Conservation (phyloP, 2,113 vertebrate species). For the Prochilodus magdalenae region DNA sequence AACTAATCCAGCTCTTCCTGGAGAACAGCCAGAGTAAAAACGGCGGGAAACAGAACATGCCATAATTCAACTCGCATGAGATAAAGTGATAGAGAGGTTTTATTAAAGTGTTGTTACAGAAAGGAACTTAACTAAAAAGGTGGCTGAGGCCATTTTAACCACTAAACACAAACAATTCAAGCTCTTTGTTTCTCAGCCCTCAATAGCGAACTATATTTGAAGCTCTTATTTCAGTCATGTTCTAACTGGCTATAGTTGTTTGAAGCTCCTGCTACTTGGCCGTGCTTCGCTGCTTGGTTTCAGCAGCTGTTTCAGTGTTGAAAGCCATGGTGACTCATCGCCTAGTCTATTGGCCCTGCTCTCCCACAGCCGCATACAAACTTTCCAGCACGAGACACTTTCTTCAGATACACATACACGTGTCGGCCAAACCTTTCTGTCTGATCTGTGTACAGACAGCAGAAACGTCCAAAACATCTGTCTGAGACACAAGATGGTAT, state of each 20-base stretch:
- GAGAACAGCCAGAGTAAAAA: not conserved
- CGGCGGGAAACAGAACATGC: not conserved
- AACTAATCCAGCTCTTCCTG: not conserved
- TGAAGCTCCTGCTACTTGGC: constrained; percentile 1
- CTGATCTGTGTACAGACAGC: not conserved
- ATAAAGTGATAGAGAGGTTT: not conserved
- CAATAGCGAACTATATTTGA: not conserved
- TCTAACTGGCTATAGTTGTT: not conserved
- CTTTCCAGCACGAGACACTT: constrained; percentile 21
- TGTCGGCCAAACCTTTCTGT: not conserved
- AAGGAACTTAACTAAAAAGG: not conserved
- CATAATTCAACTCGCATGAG: not conserved
- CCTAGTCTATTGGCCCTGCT: constrained; percentile 2
- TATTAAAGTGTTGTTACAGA: not conserved
- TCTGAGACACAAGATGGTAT: not conserved
- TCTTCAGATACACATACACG: not conserved
- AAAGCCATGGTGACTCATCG: constrained; percentile 19
- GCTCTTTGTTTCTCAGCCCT: not conserved
- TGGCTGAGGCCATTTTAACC: not conserved
- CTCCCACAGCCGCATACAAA: not conserved
- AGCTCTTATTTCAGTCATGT: not conserved
- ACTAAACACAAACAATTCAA: not conserved
- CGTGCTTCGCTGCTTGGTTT: not conserved
- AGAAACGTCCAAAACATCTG: not conserved
- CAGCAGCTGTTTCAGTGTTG: constrained; percentile 7